Conservation (phyloP, 2,113 vertebrate species). For the Nettapus auritus region DNA sequence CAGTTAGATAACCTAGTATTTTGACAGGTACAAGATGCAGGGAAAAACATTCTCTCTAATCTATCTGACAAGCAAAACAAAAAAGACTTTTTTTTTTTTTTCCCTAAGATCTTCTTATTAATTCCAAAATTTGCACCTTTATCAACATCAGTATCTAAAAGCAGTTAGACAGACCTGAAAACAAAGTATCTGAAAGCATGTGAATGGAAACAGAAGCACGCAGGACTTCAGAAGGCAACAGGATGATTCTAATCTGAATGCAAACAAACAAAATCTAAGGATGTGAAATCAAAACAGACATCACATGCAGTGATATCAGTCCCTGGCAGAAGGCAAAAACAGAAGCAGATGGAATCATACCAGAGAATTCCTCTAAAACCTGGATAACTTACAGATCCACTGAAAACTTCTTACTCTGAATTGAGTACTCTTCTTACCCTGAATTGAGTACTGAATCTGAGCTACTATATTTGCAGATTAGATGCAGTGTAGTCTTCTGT, state of each 20-base stretch:
- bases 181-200: neutral
- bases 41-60: neutral
- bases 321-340: constrained; percentile 45
- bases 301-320: neutral
- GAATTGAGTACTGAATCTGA: neutral
- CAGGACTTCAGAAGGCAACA: constrained; percentile 38
- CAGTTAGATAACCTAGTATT: neutral
- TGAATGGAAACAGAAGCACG: constrained; percentile 1
- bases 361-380: neutral
- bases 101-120: neutral
- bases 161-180: neutral
- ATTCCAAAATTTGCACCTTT: neutral
- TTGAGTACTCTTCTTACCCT: too few species aligned
- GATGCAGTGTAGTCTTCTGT: neutral
- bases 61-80: neutral
- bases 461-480: neutral
- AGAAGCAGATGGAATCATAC: neutral
- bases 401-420: neutral
- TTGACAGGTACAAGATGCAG: neutral
- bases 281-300: neutral
- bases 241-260: constrained; percentile 37
- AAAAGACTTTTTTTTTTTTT: neutral
- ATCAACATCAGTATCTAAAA: neutral
- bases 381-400: neutral
- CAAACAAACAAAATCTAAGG: constrained; percentile 41